Percentiles rank a stretch among this genome's conserved stretches.
Conservation (phyloP, 2,113 vertebrate species). For the Corythornis madagascariensis region DNA sequence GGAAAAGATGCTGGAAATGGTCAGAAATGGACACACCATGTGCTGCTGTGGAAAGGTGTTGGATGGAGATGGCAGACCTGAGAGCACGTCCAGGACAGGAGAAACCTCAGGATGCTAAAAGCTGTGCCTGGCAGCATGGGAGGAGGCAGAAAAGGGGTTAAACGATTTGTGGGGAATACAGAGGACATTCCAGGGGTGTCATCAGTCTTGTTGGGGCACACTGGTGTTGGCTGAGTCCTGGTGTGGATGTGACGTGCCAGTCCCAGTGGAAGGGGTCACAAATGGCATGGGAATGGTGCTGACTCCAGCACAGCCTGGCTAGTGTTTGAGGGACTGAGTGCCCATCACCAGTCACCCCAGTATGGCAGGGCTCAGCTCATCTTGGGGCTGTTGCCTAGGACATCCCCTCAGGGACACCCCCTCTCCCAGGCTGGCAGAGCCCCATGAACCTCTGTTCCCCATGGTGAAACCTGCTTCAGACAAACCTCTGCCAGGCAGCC, state of each 20-base stretch:
- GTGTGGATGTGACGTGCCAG: neutral
- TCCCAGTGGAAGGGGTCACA: rapidly evolving
- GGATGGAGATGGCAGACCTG: neutral
- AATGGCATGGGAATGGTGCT: neutral
- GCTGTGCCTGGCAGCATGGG: neutral
- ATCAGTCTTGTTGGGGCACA: neutral
- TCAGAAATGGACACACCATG: neutral
- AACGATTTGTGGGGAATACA: neutral
- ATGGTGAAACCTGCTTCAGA: neutral
- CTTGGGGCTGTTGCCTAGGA: neutral
- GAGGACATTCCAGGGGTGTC: neutral
- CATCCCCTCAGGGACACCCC: neutral
- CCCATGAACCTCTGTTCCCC: rapidly evolving
- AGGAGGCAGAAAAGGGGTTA: neutral
- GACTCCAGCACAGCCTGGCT: neutral
- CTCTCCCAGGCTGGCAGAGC: neutral
- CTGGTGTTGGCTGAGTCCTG: too few species aligned
- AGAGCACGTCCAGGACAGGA: neutral
- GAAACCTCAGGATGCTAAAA: neutral
- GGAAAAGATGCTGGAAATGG: neutral
- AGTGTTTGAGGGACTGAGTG: rapidly evolving
- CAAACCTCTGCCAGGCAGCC: neutral
- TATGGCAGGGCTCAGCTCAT: neutral
- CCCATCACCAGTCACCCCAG: rapidly evolving
- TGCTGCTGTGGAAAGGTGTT: rapidly evolving